A percentile compares a stretch with the other conserved stretches of the same genome.
Conservation (phyloP, 2,113 vertebrate genomes). For the Solea senegalensis region DNA sequence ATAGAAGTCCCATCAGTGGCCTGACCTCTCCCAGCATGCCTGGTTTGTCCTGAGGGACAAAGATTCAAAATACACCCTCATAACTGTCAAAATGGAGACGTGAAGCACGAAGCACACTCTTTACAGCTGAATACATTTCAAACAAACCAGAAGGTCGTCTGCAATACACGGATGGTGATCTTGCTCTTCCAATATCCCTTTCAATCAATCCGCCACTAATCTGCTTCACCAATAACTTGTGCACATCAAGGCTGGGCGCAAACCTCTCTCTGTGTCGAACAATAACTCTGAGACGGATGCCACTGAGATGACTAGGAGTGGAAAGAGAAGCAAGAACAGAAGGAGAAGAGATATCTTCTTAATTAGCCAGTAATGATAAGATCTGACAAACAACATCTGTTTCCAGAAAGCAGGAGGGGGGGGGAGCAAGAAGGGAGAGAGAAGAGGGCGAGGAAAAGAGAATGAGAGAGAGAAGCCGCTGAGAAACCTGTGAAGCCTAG, state of each 20-base stretch:
- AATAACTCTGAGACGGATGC: constrained; percentile 72
- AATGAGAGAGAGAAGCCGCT: constrained; percentile 46
- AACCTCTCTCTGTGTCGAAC: constrained; percentile 62
- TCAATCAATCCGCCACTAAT: constrained; percentile 64
- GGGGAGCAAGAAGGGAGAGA: constrained; percentile 38
- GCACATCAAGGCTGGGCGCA: constrained; percentile 58
- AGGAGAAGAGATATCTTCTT: constrained; percentile 80
- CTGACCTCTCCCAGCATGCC: constrained; percentile 80
- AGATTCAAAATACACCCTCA: constrained; percentile 74
- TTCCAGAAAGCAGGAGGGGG: constrained; percentile 71
- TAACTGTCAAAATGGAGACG: constrained; percentile 69
- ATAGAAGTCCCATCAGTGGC: constrained; percentile 78
- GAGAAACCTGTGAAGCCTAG: constrained; percentile 76
- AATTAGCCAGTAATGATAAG: constrained; percentile 87
- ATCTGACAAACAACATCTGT: constrained; percentile 89
- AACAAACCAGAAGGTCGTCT: constrained; percentile 51
- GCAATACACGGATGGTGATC: constrained; percentile 31
- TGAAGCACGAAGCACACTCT: constrained; percentile 43
- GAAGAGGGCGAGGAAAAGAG: constrained; percentile 30
- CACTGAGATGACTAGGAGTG: constrained; percentile 66
- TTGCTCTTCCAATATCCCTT: constrained; percentile 40
- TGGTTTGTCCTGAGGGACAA: constrained; percentile 68
- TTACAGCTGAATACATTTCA: constrained; percentile 55
- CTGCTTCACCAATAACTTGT: constrained; percentile 49
- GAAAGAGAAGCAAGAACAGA: constrained; percentile 78